Conservation (phyloP, 1,140 invertebrate genomes). For the Caenorhabditis elegans region DNA sequence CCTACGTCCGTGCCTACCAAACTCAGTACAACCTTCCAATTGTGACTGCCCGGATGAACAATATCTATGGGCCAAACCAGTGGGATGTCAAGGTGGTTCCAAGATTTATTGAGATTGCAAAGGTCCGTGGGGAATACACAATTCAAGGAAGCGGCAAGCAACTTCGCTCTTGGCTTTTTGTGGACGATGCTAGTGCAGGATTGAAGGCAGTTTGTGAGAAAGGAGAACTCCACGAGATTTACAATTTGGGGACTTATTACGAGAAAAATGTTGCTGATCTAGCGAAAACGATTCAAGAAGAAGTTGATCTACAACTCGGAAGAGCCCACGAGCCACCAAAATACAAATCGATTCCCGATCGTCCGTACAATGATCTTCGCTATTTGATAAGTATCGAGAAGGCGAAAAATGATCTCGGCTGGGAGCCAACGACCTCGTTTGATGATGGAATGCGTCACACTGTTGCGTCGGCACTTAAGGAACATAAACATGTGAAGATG, state of each 20-base stretch:
- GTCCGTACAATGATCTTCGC: slow-evolving; percentile 66
- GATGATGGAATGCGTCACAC: slow-evolving; percentile 62
- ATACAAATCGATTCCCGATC: slow-evolving; percentile 59
- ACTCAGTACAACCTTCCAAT: slow-evolving; percentile 59
- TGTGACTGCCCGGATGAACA: slow-evolving; percentile 66
- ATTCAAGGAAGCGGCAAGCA: slow-evolving; percentile 64
- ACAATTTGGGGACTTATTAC: slow-evolving; percentile 67
- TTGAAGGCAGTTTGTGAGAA: slow-evolving; percentile 65
- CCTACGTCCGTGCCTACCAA: slow-evolving; percentile 56
- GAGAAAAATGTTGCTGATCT: slow-evolving; percentile 62
- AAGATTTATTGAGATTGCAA: slow-evolving; percentile 66
- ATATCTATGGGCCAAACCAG: slow-evolving; percentile 68
- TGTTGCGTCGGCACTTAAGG: slow-evolving; percentile 55
- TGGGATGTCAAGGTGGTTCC: slow-evolving; percentile 67
- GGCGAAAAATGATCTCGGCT: slow-evolving; percentile 61
- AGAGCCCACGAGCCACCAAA: slow-evolving; percentile 50
- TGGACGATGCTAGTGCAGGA: slow-evolving; percentile 65
- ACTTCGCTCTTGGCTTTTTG: slow-evolving; percentile 64
- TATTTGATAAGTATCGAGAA: slow-evolving; percentile 67
- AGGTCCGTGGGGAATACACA: slow-evolving; percentile 59
- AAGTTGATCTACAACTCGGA: slow-evolving; percentile 54
- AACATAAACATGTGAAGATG: slow-evolving; percentile 52
- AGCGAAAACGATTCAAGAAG: slow-evolving; percentile 52
- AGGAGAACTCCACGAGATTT: slow-evolving; percentile 64
- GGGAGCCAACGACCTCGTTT: slow-evolving; percentile 65